Conservation (phyloP, 2,113 vertebrate species). For the Oophaga pumilio region DNA sequence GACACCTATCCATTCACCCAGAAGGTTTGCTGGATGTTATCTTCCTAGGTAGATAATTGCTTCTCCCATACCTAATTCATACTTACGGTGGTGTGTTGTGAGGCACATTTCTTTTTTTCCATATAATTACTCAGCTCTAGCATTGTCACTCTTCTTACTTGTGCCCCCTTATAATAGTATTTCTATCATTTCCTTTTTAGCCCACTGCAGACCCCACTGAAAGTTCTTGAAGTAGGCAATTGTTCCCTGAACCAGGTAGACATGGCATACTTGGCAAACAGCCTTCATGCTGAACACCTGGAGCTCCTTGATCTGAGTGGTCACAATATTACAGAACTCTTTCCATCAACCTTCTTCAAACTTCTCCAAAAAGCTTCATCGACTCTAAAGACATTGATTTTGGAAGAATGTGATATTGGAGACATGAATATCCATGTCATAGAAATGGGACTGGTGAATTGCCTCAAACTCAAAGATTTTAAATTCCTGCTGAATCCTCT, state of each 20-base stretch:
- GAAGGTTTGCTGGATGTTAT: too few relatives aligned
- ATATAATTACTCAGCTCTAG: neutral
- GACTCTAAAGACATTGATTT: conserved; percentile 74
- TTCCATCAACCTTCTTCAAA: conserved; percentile 80
- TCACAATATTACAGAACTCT: conserved; percentile 76
- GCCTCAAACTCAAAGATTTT: conserved; percentile 78
- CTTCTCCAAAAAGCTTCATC: conserved; percentile 81
- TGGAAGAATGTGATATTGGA: conserved; percentile 88
- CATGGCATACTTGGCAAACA: conserved; percentile 89
- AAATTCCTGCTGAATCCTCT: conserved; percentile 90
- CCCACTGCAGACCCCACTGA: conserved; percentile 83
- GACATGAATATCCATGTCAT: conserved; percentile 79
- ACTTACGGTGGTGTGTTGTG: too few relatives aligned
- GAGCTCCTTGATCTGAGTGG: conserved; percentile 88
- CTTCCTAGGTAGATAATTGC: too few relatives aligned
- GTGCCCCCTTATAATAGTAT: neutral
- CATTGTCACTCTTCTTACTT: neutral
- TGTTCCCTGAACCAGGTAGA: conserved; percentile 82
- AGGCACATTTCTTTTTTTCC: too few relatives aligned
- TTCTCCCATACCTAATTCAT: too few relatives aligned
- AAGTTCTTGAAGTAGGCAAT: conserved; percentile 85
- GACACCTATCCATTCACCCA: too few relatives aligned
- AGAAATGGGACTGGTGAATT: conserved; percentile 73
- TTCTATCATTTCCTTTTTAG: conserved; percentile 65
- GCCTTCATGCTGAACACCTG: conserved; percentile 80